These are phyloP conservation scores for Oophaga sylvatica DNA, from an alignment of 2,797 vertebrate species.

Conservation along the genomic window DNA sequence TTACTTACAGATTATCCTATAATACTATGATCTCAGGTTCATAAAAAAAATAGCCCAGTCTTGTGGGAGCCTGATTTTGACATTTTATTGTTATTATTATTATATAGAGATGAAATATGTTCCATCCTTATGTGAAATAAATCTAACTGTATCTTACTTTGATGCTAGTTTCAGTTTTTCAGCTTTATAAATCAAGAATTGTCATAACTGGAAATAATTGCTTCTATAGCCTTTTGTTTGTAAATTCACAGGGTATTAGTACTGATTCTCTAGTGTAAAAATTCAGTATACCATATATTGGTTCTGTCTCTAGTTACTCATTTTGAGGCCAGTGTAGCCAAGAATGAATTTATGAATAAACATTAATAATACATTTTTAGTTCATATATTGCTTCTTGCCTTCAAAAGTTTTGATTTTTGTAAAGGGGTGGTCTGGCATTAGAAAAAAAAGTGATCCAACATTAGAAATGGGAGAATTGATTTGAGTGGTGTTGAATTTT, in stretches of 20 bases:
- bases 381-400: background rate
- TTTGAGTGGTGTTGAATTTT: no score
- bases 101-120: background rate
- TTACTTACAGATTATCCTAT: conserved; percentile 19
- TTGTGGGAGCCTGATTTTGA: background rate
- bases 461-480: no score
- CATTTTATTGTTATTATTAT: background rate
- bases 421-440: background rate
- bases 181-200: background rate
- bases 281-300: background rate
- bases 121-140: background rate
- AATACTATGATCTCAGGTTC: conserved; percentile 27
- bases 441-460: background rate
- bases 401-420: background rate
- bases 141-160: background rate
- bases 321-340: background rate
- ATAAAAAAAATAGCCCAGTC: background rate
- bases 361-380: background rate
- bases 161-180: background rate
- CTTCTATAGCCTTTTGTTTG: background rate
- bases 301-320: background rate
- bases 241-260: background rate
- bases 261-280: background rate
- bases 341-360: no score
- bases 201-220: background rate